These are phyloP conservation scores for Corythornis leucogaster DNA, from an alignment of 2,797 vertebrate genomes.

Conservation along the genomic window DNA sequence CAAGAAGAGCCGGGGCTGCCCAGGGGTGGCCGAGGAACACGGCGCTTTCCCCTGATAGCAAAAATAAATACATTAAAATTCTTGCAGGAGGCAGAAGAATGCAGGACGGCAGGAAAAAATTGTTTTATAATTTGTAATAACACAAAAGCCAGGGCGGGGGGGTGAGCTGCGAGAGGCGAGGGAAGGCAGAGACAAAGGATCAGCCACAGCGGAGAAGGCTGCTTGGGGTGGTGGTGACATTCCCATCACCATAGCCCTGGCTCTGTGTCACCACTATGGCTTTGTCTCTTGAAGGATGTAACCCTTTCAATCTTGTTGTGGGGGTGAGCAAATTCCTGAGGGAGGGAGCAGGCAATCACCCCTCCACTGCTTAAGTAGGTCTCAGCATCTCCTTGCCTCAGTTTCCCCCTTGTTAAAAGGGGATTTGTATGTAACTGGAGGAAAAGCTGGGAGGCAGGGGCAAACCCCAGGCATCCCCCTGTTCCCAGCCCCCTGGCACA, in stretches of 20 bases:
- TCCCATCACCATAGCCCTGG: accelerated
- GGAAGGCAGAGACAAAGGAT: constrained; percentile 33
- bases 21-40: constrained; percentile 55
- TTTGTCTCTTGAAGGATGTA: background rate
- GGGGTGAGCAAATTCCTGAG: background rate
- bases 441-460: background rate
- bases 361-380: background rate
- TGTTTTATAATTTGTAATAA: constrained; percentile 83
- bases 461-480: background rate
- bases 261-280: background rate
- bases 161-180: background rate
- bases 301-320: background rate
- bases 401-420: background rate
- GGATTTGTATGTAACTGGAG: background rate
- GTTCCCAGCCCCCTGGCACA: background rate
- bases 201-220: background rate
- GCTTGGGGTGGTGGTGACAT: background rate
- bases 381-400: background rate
- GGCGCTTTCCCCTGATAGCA: constrained; percentile 79
- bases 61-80: constrained; percentile 88
- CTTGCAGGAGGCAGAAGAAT: constrained; percentile 83
- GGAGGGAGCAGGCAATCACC: background rate
- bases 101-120: constrained; percentile 76
- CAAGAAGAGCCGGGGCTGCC: background rate
- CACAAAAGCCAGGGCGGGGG: constrained; percentile 64